Conservation (phyloP, 37 sponge, comb jelly and placozoan genomes). For the Amphimedon queenslandica region DNA sequence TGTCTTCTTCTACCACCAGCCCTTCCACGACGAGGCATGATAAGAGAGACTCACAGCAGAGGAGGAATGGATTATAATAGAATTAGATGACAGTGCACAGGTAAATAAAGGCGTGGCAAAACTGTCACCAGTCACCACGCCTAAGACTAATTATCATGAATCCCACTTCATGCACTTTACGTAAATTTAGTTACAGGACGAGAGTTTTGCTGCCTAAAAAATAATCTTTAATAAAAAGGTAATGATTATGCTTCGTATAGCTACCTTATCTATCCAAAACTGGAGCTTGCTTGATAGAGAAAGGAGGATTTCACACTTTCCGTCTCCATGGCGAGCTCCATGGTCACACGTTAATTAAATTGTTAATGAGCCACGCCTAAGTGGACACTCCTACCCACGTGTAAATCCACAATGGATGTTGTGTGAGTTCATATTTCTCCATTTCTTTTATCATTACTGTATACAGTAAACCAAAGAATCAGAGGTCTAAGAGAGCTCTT, state of each 20-base stretch:
- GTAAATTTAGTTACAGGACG: no score
- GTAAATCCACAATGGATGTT: conserved; percentile 1
- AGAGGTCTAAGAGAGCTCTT: conserved; percentile 67
- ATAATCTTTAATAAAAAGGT: no score
- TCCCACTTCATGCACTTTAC: no score
- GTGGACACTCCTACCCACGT: background rate
- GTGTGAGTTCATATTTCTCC: background rate
- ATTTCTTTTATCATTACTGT: background rate
- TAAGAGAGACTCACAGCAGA: background rate
- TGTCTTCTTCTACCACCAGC: conserved; percentile 16
- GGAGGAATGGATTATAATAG: background rate
- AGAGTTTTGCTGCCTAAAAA: no score
- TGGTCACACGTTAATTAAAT: no score
- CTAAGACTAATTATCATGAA: no score
- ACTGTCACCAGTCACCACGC: background rate
- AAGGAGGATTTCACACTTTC: no score
- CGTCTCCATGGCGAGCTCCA: no score
- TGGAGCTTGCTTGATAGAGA: no score
- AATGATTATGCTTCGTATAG: no score
- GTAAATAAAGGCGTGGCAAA: background rate
- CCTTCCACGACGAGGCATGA: conserved; percentile 51
- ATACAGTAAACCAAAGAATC: conserved; percentile 79
- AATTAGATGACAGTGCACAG: background rate
- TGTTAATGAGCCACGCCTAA: background rate
- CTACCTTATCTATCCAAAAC: no score